These are phyloP conservation scores for Nysson spinosus DNA, from an alignment of 2,888 invertebrate species.

Conservation along the genomic window DNA sequence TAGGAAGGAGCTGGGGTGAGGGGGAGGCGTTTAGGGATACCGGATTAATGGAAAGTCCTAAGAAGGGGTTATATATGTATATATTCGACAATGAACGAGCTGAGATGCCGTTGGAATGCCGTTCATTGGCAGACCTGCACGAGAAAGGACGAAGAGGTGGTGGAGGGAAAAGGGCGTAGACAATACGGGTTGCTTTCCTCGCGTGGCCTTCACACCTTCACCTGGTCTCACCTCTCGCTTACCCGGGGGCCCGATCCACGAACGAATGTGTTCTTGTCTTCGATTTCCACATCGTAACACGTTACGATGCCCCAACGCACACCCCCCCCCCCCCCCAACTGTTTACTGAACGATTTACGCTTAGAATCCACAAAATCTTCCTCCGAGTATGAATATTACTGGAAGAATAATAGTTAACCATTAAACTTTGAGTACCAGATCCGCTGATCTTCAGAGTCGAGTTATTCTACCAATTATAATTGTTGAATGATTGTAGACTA, in stretches of 20 bases:
- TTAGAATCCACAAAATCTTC: no score
- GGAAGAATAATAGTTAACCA: no score
- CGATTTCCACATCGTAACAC: slow-evolving; percentile 51
- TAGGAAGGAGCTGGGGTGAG: no score
- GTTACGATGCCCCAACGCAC: no score
- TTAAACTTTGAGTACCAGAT: no score
- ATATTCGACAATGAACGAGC: slow-evolving; percentile 50
- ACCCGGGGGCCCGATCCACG: slow-evolving; percentile 28
- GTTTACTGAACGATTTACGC: no score
- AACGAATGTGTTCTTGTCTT: slow-evolving; percentile 11
- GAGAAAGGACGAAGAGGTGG: slow-evolving; percentile 33
- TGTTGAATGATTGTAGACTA: no score
- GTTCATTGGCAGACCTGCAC: slow-evolving; percentile 52
- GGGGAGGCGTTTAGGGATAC: slow-evolving; percentile 33
- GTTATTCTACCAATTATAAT: no score
- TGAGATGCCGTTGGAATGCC: slow-evolving; percentile 55
- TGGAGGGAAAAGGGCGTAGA: slow-evolving; percentile 30
- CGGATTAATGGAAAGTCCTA: slow-evolving; percentile 36
- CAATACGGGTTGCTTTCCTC: slow-evolving; percentile 52
- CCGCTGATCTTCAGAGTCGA: no score
- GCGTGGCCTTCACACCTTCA: slow-evolving; percentile 63
- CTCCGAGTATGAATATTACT: no score
- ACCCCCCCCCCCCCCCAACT: no score
- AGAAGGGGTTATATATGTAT: slow-evolving; percentile 2
- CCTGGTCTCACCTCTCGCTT: slow-evolving; percentile 38